A percentile compares a stretch with the other conserved stretches of the same genome.
These are phyloP conservation scores for Tipula unca DNA, from an alignment of 2,888 invertebrate species.

Conservation along the genomic window DNA sequence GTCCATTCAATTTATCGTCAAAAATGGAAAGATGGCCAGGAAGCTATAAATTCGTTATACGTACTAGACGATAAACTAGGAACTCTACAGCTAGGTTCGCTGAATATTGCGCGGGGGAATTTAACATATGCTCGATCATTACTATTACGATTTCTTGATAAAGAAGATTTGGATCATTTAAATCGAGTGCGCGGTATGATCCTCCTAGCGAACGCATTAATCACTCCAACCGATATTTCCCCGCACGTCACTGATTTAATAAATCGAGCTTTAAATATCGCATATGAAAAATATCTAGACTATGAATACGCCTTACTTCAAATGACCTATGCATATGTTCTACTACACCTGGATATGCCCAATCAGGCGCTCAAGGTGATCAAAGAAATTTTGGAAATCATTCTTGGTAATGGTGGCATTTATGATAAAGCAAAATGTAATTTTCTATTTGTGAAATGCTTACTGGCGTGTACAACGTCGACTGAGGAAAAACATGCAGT, in stretches of 20 bases:
- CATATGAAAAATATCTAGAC: conserved; percentile 65
- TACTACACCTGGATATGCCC: conserved; percentile 66
- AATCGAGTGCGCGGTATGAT: conserved; percentile 57
- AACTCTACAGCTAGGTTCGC: conserved; percentile 44
- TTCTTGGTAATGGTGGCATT: conserved; percentile 72
- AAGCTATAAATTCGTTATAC: conserved; percentile 57
- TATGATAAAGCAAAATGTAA: conserved; percentile 72
- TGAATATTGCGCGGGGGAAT: conserved; percentile 40
- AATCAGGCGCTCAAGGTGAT: conserved; percentile 64
- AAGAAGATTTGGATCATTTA: conserved; percentile 41
- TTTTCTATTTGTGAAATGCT: conserved; percentile 69
- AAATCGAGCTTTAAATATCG: conserved; percentile 64
- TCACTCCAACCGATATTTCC: conserved; percentile 40
- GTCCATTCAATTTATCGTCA: conserved; percentile 43
- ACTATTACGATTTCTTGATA: conserved; percentile 33
- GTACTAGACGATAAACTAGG: conserved; percentile 60
- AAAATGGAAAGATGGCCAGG: conserved; percentile 62
- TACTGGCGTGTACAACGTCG: conserved; percentile 55
- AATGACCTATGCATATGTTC: conserved; percentile 69
- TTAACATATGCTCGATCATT: conserved; percentile 37
- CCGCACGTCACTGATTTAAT: conserved; percentile 51
- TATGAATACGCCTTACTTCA: conserved; percentile 66
- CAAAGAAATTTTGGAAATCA: conserved; percentile 57
- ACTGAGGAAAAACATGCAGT: conserved; percentile 44
- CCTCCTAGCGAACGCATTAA: conserved; percentile 57